Percentiles rank a stretch among this genome's conserved stretches.
phyloP scores from a whole-genome alignment of 1,140 invertebrate genomes.

The Propsilocerus akamusi region DNA sequence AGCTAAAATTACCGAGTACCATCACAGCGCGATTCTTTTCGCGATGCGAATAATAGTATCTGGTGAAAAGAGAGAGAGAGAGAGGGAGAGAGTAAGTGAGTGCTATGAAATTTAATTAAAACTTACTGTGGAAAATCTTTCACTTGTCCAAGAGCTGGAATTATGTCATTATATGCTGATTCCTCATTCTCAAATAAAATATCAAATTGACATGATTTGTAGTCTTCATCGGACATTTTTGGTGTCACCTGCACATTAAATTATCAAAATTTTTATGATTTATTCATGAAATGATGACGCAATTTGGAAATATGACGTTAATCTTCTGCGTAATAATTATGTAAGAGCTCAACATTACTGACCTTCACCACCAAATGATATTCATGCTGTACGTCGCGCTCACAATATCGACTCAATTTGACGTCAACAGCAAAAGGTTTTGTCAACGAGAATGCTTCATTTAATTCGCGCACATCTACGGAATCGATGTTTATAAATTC shows the following conservation, averaged over 20 bases:
- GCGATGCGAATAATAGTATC: constrained; percentile 16
- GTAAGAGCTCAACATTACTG: not conserved
- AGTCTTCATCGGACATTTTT: constrained; percentile 9
- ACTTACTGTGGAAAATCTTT: constrained; percentile 1
- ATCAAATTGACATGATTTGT: constrained; percentile 11
- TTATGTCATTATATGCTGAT: constrained; percentile 13
- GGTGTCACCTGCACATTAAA: constrained; percentile 16
- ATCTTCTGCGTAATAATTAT: not conserved
- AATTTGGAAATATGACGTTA: not conserved
- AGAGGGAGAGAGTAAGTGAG: no score
- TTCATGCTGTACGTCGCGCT: not conserved
- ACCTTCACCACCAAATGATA: not conserved
- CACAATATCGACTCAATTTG: not conserved
- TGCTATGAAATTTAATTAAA: no score
- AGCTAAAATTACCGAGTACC: constrained; percentile 15
- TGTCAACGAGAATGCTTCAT: not conserved
- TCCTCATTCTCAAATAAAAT: constrained; percentile 17
- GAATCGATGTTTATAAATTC: constrained; percentile 2
- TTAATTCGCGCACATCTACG: not conserved
- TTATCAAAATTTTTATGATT: not conserved
- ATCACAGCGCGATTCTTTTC: constrained; percentile 9
- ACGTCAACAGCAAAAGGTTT: not conserved
- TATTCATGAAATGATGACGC: not conserved
- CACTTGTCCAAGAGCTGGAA: constrained; percentile 12
- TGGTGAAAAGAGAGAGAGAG: constrained; percentile 7